Evolutionary conservation across 2,888 invertebrate species (phyloP).

Genomic region (Morpho deidamia): DNA sequence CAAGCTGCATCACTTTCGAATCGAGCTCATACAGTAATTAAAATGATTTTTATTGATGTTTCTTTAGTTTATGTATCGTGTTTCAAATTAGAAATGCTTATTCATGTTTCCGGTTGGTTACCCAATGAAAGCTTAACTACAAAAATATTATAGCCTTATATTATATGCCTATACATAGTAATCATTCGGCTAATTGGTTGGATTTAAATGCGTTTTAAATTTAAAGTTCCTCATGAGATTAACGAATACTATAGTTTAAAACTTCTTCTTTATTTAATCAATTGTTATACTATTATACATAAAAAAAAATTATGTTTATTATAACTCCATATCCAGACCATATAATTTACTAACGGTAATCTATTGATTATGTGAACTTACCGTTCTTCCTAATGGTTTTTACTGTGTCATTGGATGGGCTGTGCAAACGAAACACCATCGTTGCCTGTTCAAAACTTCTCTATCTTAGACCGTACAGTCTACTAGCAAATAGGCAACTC

Average conservation of each 20-base stretch:
- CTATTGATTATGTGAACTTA: no score
- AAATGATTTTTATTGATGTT: neutral
- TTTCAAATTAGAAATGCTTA: neutral
- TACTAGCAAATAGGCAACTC: neutral
- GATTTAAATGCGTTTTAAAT: neutral
- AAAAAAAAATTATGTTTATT: no score
- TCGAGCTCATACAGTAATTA: neutral
- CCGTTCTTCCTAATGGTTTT: no score
- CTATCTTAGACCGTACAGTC: neutral
- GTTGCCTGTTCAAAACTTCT: no score
- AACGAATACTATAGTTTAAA: no score
- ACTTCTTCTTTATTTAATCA: no score
- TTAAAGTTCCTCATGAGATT: neutral
- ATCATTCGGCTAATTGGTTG: neutral
- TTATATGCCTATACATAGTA: neutral
- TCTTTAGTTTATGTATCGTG: neutral
- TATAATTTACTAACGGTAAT: no score
- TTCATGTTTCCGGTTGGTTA: neutral
- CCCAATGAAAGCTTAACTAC: neutral
- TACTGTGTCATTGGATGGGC: no score
- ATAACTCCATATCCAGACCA: no score
- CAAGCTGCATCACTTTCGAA: no score
- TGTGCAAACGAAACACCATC: no score
- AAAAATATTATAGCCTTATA: conserved; percentile 7
- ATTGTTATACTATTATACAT: no score